phyloP scores from a whole-genome alignment of 2,888 invertebrate genomes.

The Melanostoma mellinum region DNA sequence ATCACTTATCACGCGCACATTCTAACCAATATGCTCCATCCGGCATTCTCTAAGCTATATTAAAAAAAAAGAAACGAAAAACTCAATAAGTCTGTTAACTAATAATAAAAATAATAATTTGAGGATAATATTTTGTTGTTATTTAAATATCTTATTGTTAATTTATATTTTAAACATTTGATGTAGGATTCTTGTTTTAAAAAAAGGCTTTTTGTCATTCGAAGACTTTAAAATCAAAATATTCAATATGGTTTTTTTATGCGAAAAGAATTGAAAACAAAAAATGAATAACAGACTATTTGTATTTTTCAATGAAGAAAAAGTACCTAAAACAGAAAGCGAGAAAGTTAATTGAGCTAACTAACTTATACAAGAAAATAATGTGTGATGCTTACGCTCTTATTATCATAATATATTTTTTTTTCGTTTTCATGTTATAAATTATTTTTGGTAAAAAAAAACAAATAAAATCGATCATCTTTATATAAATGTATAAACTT shows the following conservation, averaged over 20 bases:
- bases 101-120: slow-evolving; percentile 27
- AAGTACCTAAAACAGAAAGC: too few species aligned
- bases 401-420: slow-evolving; percentile 56
- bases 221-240: slow-evolving; percentile 66
- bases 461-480: slow-evolving; percentile 47
- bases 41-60: background rate
- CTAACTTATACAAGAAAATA: background rate
- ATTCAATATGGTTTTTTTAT: background rate
- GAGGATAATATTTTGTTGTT: slow-evolving; percentile 46
- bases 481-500: slow-evolving; percentile 59
- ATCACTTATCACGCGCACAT: slow-evolving; percentile 55
- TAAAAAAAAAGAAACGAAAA: slow-evolving; percentile 10
- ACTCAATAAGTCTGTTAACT: slow-evolving; percentile 57
- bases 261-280: too few species aligned
- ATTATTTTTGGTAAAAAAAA: slow-evolving; percentile 21
- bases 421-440: slow-evolving; percentile 24
- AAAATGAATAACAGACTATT: too few species aligned
- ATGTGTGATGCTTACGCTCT: slow-evolving; percentile 16
- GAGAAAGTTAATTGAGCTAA: too few species aligned
- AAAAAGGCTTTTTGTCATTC: slow-evolving; percentile 50
- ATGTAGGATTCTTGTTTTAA: background rate
- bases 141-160: slow-evolving; percentile 45
- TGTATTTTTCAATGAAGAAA: too few species aligned
- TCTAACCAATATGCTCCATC: slow-evolving; percentile 35
- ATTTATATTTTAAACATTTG: slow-evolving; percentile 1